Base-by-base conservation (phyloP, 2,113 vertebrate species). In the Xiphias gladius region DNA sequence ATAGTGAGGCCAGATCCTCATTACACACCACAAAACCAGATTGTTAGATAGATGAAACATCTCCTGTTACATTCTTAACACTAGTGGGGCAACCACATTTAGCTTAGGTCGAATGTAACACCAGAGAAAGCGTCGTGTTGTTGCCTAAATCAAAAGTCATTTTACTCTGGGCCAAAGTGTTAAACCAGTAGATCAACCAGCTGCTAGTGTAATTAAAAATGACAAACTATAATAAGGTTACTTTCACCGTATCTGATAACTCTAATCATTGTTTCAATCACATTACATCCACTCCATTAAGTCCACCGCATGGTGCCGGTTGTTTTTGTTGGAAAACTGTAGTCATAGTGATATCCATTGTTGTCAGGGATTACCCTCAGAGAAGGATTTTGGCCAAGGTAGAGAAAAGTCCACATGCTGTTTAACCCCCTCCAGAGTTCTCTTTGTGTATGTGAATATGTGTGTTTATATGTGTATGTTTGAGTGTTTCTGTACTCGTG, bases 201-300 rank as follows among this genome's bases (percentile, higher is more conserved):
- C 66, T 71, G n/a, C 32, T 30, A 39, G 14, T 10, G 7, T 1
- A 12, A 17, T 0, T 30, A n/a, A n/a, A 55, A 50, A 19, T 48
- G 6, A 4, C 46, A 17, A 26, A 24, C 17, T 28, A 41, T 78
- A 24, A 76, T 24, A 17, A 59, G 20, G 24, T 67, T 54, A 58
- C 30, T 46, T 69, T 46, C 6, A n/a, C 28, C 7, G 39, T 58
- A 54, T 22, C 30, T 35, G 10, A 46, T 72, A n/a, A 72, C 26
- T 46, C 52, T 54, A 48, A 39, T 41, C 8, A 67, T 16, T 71
- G 19, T 67, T 50, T 73, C 32, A 50, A 75, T 52, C 16, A 35
- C 14, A 54, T 66, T 43, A 76, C 24, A 75, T 76, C 12, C 30
- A 48, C 70, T 43, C 37, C 66, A 68, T 48, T 32, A 30, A 46